Percentiles rank a stretch among this genome's conserved stretches.
Evolutionary conservation across 2,888 invertebrate genomes (phyloP).

Genomic region (Tholera decimalis): DNA sequence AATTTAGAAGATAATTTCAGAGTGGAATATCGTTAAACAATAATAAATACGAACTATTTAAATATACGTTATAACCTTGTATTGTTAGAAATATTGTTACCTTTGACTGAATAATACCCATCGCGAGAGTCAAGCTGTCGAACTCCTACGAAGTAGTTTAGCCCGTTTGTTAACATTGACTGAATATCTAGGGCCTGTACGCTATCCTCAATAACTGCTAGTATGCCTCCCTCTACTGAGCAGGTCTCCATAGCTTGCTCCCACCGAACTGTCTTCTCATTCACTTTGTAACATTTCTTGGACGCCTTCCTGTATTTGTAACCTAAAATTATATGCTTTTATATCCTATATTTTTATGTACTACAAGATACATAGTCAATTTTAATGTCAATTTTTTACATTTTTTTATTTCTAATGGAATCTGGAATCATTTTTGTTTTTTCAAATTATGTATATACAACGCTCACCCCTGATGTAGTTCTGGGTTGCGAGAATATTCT

Average conservation of each 20-base stretch:
- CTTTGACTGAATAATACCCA: conserved; percentile 68
- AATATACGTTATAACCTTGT: too few relatives aligned
- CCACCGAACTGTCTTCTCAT: conserved; percentile 57
- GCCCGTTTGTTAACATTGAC: not conserved
- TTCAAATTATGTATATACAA: too few relatives aligned
- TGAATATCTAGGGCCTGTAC: conserved; percentile 18
- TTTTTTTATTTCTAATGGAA: too few relatives aligned
- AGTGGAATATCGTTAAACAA: too few relatives aligned
- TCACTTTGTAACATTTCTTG: conserved; percentile 68
- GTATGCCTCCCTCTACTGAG: conserved; percentile 65
- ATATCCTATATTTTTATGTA: too few relatives aligned
- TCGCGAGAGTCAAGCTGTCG: conserved; percentile 48
- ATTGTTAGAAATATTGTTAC: conserved; percentile 53
- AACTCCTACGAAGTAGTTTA: conserved; percentile 61
- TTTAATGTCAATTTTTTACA: not conserved
- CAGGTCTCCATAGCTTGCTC: conserved; percentile 68
- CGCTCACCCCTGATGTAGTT: too few relatives aligned
- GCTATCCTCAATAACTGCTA: conserved; percentile 51
- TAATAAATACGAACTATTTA: too few relatives aligned
- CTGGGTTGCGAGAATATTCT: too few relatives aligned
- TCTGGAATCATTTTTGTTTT: too few relatives aligned
- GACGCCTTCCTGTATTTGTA: conserved; percentile 57
- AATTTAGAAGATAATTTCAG: too few relatives aligned
- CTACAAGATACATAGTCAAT: too few relatives aligned
- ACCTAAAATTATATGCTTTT: conserved; percentile 56